phyloP scores from a whole-genome alignment of 2,888 invertebrate genomes.

The Meteorus cinctellus region DNA sequence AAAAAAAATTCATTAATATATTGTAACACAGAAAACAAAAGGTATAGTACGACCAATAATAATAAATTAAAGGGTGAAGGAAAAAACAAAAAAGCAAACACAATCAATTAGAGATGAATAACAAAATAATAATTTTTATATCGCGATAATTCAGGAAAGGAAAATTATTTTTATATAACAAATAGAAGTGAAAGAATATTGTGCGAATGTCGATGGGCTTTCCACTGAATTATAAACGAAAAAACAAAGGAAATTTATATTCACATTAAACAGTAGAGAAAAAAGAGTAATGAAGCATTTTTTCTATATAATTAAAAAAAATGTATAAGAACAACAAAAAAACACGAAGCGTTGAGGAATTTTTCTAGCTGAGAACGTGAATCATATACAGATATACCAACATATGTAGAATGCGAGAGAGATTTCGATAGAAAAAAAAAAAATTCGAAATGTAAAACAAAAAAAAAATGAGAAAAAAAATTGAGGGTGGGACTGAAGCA shows the following conservation, averaged over 20 bases:
- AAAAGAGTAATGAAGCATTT: background rate
- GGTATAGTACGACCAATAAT: background rate
- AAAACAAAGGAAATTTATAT: too few relatives aligned
- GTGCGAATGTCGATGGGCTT: too few relatives aligned
- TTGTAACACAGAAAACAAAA: conserved; percentile 14
- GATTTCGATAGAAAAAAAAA: background rate
- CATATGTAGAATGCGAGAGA: background rate
- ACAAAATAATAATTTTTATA: too few relatives aligned
- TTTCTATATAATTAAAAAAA: conserved; percentile 38
- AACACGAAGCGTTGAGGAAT: conserved; percentile 58
- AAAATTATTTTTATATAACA: too few relatives aligned
- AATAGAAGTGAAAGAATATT: too few relatives aligned
- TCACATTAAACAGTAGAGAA: background rate
- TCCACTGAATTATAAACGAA: too few relatives aligned
- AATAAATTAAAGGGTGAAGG: background rate
- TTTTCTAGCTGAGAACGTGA: conserved; percentile 57
- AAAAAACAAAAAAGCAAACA: conserved; percentile 5
- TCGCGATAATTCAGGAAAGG: too few relatives aligned
- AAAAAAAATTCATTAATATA: conserved; percentile 51
- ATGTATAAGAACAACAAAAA: conserved; percentile 45
- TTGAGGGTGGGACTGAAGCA: conserved; percentile 52
- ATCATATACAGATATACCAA: conserved; percentile 54
- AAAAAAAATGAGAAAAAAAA: conserved; percentile 51
- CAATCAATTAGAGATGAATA: background rate
- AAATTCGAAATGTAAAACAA: conserved; percentile 50